These are phyloP conservation scores for Allacma fusca DNA, from an alignment of 2,888 invertebrate genomes.

Conservation along the genomic window DNA sequence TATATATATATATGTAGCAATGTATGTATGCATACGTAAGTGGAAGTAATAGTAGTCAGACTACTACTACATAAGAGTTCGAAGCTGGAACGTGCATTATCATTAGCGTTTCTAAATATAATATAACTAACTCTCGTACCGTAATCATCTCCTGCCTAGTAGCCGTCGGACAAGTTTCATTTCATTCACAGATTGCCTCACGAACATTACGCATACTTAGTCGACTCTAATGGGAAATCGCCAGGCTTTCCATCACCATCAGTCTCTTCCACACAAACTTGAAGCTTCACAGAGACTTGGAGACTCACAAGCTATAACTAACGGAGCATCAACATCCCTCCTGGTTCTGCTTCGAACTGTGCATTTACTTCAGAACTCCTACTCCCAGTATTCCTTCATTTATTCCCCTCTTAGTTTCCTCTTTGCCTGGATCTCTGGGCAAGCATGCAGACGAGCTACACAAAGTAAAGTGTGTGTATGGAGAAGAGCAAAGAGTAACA, in stretches of 20 bases:
- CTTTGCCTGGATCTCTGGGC: too few relatives aligned
- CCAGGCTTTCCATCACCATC: conserved; percentile 24
- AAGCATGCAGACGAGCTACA: not conserved
- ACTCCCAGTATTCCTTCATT: not conserved
- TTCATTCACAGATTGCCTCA: conserved; percentile 26
- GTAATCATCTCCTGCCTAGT: conserved; percentile 25
- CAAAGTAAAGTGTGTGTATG: not conserved
- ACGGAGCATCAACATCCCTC: conserved; percentile 14
- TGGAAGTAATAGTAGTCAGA: not conserved
- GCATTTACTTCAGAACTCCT: not conserved
- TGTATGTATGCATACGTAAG: too few relatives aligned
- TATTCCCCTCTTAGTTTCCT: conserved; percentile 12
- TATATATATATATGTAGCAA: not conserved
- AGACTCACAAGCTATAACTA: conserved; percentile 1
- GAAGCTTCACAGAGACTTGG: conserved; percentile 18
- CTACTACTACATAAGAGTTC: not conserved
- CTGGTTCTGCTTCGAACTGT: not conserved
- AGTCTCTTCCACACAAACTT: conserved; percentile 2
- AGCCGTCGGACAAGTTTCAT: conserved; percentile 27
- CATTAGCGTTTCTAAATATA: conserved; percentile 26
- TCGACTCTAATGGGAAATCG: conserved; percentile 23
- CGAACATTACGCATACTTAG: conserved; percentile 24
- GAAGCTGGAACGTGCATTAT: conserved; percentile 14
- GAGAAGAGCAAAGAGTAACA: conserved; percentile 17
- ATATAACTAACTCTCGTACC: conserved; percentile 16